Evolutionary conservation across 1,140 invertebrate genomes (phyloP).

Genomic region (Adelges cooleyi): DNA sequence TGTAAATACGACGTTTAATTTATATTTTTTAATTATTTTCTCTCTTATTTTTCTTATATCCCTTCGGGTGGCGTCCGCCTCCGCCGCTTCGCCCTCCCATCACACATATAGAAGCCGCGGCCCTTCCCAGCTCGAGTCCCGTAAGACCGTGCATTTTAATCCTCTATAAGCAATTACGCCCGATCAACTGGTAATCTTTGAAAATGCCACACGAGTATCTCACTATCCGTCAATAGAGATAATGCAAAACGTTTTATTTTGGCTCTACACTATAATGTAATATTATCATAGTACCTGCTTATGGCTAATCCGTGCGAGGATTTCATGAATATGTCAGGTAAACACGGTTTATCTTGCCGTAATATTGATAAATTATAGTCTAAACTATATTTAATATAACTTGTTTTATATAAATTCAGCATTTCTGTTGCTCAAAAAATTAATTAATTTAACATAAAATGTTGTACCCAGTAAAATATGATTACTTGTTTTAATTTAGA

Average conservation of each 20-base stretch:
- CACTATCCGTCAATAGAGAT: background rate
- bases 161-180: constrained; percentile 3
- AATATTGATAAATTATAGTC: too few relatives aligned
- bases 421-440: too few relatives aligned
- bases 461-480: too few relatives aligned
- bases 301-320: background rate
- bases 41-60: constrained; percentile 24
- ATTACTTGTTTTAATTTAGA: too few relatives aligned
- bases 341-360: background rate
- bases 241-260: background rate
- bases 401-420: too few relatives aligned
- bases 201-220: background rate
- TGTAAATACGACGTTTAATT: constrained; percentile 29
- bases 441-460: too few relatives aligned
- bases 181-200: background rate
- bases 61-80: background rate
- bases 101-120: background rate
- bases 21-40: constrained; percentile 29
- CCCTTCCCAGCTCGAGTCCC: background rate
- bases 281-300: too few relatives aligned
- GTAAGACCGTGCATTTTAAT: background rate
- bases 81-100: background rate
- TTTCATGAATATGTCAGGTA: background rate
- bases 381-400: too few relatives aligned
- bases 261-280: background rate